These are phyloP conservation scores for Hirtodrosophila alboralis DNA, from an alignment of 2,888 invertebrate genomes.

Conservation along the genomic window DNA sequence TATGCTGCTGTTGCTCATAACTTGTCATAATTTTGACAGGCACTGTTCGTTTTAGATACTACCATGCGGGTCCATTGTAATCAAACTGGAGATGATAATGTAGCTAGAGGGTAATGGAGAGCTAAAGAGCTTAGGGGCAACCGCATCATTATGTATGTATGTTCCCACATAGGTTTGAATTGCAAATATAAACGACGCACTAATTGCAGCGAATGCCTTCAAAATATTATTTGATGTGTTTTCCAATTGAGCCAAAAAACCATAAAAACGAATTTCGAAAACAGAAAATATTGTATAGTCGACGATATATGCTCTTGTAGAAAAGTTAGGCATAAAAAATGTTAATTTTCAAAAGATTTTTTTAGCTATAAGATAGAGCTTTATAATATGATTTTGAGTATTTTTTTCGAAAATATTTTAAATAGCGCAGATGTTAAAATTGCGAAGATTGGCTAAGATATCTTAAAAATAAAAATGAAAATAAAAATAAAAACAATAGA, in stretches of 20 bases:
- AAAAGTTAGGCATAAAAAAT: too few species aligned
- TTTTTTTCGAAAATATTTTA: too few species aligned
- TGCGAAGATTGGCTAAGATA: too few species aligned
- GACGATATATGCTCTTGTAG: too few species aligned
- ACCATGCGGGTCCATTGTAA: slow-evolving; percentile 65
- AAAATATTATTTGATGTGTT: slow-evolving; percentile 49
- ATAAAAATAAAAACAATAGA: too few species aligned
- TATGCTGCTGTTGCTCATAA: slow-evolving; percentile 71
- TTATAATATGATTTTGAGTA: too few species aligned
- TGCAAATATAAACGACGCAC: slow-evolving; percentile 78
- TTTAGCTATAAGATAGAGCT: too few species aligned
- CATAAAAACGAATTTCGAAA: too few species aligned
- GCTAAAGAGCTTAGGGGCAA: neutral
- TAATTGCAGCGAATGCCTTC: slow-evolving; percentile 65
- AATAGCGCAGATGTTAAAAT: too few species aligned
- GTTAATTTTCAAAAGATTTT: too few species aligned
- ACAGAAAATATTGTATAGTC: too few species aligned
- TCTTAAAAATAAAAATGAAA: too few species aligned
- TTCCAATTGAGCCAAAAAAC: slow-evolving; percentile 56
- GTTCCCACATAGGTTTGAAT: slow-evolving; percentile 73
- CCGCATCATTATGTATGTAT: slow-evolving; percentile 13
- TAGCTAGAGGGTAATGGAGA: neutral
- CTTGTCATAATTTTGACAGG: slow-evolving; percentile 79
- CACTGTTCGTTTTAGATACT: slow-evolving; percentile 1
- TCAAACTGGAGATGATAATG: neutral